Conservation (phyloP, 2,113 vertebrate species). For the Brachirus orientalis region DNA sequence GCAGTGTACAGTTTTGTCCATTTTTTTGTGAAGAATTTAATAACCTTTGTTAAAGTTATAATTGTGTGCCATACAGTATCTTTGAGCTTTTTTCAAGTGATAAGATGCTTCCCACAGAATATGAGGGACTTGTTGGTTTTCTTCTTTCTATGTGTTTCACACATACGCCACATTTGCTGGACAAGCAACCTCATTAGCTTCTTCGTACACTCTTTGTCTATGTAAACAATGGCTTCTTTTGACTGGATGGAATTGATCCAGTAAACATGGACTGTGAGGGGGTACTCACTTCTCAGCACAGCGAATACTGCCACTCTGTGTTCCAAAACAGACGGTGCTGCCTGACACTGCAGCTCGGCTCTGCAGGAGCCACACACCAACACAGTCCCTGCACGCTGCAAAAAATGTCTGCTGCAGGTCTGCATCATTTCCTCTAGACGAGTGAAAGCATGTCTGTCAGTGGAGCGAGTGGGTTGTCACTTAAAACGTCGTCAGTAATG, state of each 20-base stretch:
- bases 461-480: background rate
- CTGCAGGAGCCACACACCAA: constrained; percentile 2
- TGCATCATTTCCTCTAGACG: background rate
- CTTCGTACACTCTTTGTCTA: background rate
- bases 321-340: constrained; percentile 70
- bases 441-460: background rate
- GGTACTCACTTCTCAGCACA: constrained; percentile 55
- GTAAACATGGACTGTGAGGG: constrained; percentile 24
- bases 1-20: too few relatives aligned
- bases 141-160: background rate
- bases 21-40: background rate
- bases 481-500: background rate
- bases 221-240: constrained; percentile 5
- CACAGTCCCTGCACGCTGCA: constrained; percentile 5
- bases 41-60: background rate
- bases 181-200: background rate
- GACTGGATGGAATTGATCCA: constrained; percentile 44
- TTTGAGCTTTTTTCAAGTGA: too few relatives aligned
- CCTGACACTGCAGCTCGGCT: constrained; percentile 28
- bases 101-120: background rate
- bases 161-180: background rate
- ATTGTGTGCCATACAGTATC: background rate
- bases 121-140: background rate
- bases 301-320: constrained; percentile 83
- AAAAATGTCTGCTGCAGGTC: background rate